These are phyloP conservation scores for Argyra leucocephala DNA, from an alignment of 2,888 invertebrate genomes.

Conservation along the genomic window DNA sequence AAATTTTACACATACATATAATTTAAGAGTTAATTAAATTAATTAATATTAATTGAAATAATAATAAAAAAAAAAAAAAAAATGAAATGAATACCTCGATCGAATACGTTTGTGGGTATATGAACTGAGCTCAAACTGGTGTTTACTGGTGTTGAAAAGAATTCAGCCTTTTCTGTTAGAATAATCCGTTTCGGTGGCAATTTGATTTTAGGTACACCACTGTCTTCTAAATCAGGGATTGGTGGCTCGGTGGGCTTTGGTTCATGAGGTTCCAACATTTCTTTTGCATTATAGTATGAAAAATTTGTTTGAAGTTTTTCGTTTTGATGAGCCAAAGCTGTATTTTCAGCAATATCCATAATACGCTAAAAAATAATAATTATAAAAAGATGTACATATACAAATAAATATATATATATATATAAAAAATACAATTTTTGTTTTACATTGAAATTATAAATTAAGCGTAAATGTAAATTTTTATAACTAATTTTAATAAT, in stretches of 20 bases:
- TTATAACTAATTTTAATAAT: too few species aligned
- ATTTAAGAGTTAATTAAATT: neutral
- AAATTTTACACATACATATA: neutral
- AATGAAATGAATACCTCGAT: slow-evolving; percentile 55
- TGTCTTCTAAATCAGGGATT: slow-evolving; percentile 46
- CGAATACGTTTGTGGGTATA: slow-evolving; percentile 91
- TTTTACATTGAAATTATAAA: too few species aligned
- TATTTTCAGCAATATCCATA: slow-evolving; percentile 78
- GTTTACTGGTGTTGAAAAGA: slow-evolving; percentile 68
- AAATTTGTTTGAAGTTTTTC: slow-evolving; percentile 51
- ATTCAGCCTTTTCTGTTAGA: slow-evolving; percentile 61
- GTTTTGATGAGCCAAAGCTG: slow-evolving; percentile 55
- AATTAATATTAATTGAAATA: neutral
- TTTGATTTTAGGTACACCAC: slow-evolving; percentile 49
- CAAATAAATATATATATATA: neutral
- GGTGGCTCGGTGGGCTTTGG: slow-evolving; percentile 46
- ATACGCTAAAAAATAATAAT: slow-evolving; percentile 52
- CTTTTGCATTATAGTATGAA: slow-evolving; percentile 62
- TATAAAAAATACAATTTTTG: neutral
- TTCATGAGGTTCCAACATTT: slow-evolving; percentile 52
- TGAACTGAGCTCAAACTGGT: slow-evolving; percentile 79
- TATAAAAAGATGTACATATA: neutral
- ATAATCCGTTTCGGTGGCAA: slow-evolving; percentile 54
- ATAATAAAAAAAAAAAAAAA: slow-evolving; percentile 14
- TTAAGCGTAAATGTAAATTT: too few species aligned